These are phyloP conservation scores for Tetrax tetrax DNA, from an alignment of 2,113 vertebrate species.

Conservation along the genomic window DNA sequence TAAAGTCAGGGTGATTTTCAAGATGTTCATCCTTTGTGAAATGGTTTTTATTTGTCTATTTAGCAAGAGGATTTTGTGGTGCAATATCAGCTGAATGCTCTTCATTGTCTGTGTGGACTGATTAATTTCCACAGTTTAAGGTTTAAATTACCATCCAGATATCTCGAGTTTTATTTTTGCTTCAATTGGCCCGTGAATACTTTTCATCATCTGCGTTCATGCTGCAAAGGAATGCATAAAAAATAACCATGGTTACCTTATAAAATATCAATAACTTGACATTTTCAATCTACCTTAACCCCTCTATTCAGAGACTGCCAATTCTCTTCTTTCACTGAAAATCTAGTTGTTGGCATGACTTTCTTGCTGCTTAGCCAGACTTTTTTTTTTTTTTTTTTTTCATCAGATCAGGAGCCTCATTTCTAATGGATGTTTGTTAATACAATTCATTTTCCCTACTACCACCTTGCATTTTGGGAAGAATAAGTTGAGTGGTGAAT, in stretches of 20 bases:
- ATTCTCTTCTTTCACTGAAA: conserved; percentile 17
- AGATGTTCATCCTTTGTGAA: conserved; percentile 11
- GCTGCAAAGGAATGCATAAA: conserved; percentile 2
- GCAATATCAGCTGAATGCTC: not conserved
- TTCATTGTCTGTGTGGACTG: conserved; percentile 7
- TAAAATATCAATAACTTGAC: not conserved
- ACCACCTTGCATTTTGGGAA: not conserved
- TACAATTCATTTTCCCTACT: not conserved
- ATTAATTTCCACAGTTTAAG: conserved; percentile 37
- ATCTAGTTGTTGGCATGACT: not conserved
- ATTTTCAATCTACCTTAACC: not conserved
- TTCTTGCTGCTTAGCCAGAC: not conserved
- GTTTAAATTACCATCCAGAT: conserved; percentile 4
- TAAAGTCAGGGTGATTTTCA: conserved; percentile 66
- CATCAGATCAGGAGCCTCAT: not conserved
- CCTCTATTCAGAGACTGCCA: not conserved
- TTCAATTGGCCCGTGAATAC: not conserved
- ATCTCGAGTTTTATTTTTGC: conserved; percentile 1
- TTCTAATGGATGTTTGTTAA: not conserved
- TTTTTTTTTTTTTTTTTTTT: not conserved
- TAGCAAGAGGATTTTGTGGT: not conserved
- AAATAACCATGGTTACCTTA: conserved; percentile 10
- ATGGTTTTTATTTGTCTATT: not conserved
- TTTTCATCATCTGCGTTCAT: conserved; percentile 2
- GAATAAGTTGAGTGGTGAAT: not conserved